Base-by-base conservation (phyloP, 2,888 invertebrate genomes). In the Drosophila incognita region DNA sequence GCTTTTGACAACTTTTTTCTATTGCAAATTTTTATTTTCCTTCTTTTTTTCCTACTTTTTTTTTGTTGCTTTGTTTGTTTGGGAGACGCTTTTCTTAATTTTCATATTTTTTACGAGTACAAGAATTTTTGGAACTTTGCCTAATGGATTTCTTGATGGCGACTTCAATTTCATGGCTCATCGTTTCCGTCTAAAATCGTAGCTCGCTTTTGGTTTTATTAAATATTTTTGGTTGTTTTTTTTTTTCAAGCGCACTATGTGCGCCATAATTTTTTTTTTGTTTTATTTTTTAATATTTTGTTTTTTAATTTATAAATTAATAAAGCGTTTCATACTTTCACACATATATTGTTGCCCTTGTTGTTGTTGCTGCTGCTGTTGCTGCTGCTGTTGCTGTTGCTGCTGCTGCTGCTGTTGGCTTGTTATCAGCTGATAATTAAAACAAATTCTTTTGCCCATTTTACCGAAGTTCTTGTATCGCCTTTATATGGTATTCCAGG, bases 321-420 rank as follows among this genome's bases (percentile, higher is more conserved):
- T 85, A 87, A 90, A 87, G 91, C 87, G 73, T 82, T 83, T 87
- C 69, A 88, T 83, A 79, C 81, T 74, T 88, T 81, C 76, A 82
- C 76, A 81, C 71, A 82, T 71, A 48, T 67, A 60, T 49, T 80
- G 66, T 73, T 67, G 48, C 38, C 65, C 40, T 72, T 65, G 48
- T 15, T 53, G 56, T 33, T 72, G 53, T 52, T 64, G 56, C 21
- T 40, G 18, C 24, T 60, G n/a, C 49, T 69, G 52, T 31, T 75
- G 53, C 40, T 64, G 56, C 21, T 40, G 18, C 27, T 64, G n/a
- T 49, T 69, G 52, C 31, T 75, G 36, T 62, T 31, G 31, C 10
- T 10, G 10, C 0, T 33, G 10, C 0, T 31, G 10, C 0, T 33
- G 33, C 0, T 42, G 13, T 38, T 21, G 18, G 29, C 36, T 36